Conservation (phyloP, 2,113 vertebrate genomes). For the Lontra canadensis region DNA sequence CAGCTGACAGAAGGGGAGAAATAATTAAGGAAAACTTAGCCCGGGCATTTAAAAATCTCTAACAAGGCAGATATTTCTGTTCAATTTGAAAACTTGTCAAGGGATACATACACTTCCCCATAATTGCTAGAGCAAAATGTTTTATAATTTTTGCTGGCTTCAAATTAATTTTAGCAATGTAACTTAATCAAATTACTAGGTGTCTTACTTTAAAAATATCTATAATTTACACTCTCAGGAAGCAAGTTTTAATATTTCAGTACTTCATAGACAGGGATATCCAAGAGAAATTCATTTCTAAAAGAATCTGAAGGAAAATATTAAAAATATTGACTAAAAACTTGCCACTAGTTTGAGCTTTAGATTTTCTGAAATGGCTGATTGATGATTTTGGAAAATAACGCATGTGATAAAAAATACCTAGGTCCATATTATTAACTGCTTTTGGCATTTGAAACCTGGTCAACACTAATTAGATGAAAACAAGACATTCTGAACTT, state of each 20-base stretch:
- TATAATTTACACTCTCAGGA: conserved; percentile 65
- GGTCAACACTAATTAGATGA: conserved; percentile 8
- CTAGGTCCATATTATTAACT: conserved; percentile 12
- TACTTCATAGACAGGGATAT: conserved; percentile 48
- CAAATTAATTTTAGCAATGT: conserved; percentile 72
- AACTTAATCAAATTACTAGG: conserved; percentile 76
- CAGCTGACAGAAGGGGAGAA: conserved; percentile 86
- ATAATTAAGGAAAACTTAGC: conserved; percentile 88
- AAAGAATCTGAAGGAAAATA: conserved; percentile 38
- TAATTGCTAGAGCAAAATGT: conserved; percentile 42
- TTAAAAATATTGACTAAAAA: conserved; percentile 58
- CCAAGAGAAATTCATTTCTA: conserved; percentile 68
- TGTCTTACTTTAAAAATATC: conserved; percentile 73
- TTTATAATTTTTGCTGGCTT: conserved; percentile 66
- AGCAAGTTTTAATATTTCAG: conserved; percentile 68
- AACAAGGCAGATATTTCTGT: conserved; percentile 83
- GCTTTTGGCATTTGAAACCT: not conserved
- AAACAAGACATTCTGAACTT: conserved; percentile 6
- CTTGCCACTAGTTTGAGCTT: conserved; percentile 44
- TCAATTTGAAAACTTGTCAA: conserved; percentile 79
- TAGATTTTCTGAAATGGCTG: conserved; percentile 55
- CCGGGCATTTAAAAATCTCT: conserved; percentile 80
- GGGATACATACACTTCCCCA: conserved; percentile 64
- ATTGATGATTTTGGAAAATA: conserved; percentile 56
- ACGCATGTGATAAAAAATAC: conserved; percentile 19